These are phyloP conservation scores for Oceanodroma leucorhoa DNA, from an alignment of 2,797 vertebrate species.

Conservation along the genomic window DNA sequence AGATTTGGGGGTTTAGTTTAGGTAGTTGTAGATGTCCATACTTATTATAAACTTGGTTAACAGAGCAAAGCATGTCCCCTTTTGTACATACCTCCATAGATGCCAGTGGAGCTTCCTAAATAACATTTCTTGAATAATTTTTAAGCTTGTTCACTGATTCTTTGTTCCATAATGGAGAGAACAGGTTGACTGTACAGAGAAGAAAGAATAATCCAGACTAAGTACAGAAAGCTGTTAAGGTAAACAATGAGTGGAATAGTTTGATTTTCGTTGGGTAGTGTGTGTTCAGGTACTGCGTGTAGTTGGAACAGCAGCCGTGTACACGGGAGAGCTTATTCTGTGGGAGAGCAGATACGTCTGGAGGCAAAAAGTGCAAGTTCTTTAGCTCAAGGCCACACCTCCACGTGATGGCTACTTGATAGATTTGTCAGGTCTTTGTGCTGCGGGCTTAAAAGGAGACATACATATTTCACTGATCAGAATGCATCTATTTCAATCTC, in stretches of 20 bases:
- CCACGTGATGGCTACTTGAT: background rate
- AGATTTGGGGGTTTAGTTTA: background rate
- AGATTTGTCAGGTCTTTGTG: background rate
- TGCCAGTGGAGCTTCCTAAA: background rate
- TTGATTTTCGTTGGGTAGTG: background rate
- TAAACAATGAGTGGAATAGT: background rate
- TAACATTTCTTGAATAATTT: background rate
- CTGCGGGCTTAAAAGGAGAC: background rate
- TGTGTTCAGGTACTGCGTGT: background rate
- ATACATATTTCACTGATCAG: background rate
- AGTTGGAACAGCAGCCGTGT: background rate
- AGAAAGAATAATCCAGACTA: background rate
- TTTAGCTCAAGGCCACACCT: background rate
- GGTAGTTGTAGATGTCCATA: background rate
- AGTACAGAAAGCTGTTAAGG: background rate
- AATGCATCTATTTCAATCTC: background rate
- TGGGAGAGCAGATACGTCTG: background rate
- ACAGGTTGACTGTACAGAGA: background rate
- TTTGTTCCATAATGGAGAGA: background rate
- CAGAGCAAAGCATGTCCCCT: background rate
- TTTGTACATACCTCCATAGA: accelerated
- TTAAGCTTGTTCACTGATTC: background rate
- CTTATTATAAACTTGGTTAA: too few species aligned
- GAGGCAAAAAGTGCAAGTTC: background rate
- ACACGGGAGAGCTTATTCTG: background rate